These are phyloP conservation scores for Epizoanthus stellaris DNA, from an alignment of 92 coral and sea anemone species.

Conservation along the genomic window DNA sequence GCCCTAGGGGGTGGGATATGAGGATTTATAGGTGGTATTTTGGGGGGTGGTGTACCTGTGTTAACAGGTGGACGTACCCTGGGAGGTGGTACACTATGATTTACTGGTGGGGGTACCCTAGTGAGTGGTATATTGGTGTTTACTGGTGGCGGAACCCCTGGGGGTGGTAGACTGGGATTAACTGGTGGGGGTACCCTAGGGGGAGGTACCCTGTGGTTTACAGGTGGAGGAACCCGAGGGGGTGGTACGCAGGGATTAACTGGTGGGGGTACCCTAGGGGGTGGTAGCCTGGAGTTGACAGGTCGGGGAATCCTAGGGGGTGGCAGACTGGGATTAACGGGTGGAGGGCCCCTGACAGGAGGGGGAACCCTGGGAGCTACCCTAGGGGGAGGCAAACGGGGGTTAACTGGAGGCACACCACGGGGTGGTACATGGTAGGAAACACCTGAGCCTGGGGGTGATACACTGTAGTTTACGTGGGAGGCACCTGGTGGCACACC, in stretches of 20 bases:
- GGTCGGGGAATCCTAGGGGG: conserved; percentile 40
- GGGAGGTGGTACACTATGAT: neutral
- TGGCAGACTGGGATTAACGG: conserved; percentile 32
- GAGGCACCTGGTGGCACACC: neutral
- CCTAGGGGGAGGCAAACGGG: conserved; percentile 48
- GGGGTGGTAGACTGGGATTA: conserved; percentile 14
- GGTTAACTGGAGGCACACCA: conserved; percentile 32
- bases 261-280: conserved; percentile 39
- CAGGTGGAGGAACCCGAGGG: conserved; percentile 31
- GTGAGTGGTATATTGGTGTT: conserved; percentile 27
- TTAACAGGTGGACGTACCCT: conserved; percentile 45
- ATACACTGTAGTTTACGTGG: neutral
- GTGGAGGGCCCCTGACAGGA: conserved; percentile 19
- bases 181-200: conserved; percentile 48
- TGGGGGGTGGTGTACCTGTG: conserved; percentile 1
- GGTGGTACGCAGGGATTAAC: conserved; percentile 39
- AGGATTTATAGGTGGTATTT: conserved; percentile 36
- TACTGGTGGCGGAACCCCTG: conserved; percentile 29
- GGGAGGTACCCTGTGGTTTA: conserved; percentile 23
- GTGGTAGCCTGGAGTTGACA: conserved; percentile 34
- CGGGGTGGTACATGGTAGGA: conserved; percentile 10
- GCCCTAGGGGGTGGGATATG: conserved; percentile 18
- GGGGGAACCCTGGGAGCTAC: conserved; percentile 38
- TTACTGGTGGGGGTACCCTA: conserved; percentile 34
- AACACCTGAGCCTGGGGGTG: neutral